Conservation (phyloP, 2,113 vertebrate species). For the Sporophila hypoxantha region DNA sequence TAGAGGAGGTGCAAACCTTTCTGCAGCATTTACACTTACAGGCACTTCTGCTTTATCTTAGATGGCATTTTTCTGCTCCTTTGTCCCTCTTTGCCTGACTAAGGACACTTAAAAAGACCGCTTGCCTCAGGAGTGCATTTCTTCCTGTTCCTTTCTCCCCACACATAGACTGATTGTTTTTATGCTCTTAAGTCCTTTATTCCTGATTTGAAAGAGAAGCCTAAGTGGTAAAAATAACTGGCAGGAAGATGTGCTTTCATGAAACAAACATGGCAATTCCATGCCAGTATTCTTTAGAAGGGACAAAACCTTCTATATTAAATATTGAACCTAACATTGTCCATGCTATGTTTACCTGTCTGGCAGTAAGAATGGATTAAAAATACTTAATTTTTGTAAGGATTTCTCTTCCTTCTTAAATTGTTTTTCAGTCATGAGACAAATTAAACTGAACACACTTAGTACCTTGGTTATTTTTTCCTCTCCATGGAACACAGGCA, state of each 20-base stretch:
- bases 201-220: not conserved
- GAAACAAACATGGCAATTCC: not conserved
- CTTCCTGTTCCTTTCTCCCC: not conserved
- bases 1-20: not conserved
- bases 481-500: not conserved
- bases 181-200: not conserved
- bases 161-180: not conserved
- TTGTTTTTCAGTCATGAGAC: not conserved
- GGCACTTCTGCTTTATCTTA: not conserved
- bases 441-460: not conserved
- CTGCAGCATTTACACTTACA: not conserved
- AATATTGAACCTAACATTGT: not conserved
- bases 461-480: not conserved
- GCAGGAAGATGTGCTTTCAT: not conserved
- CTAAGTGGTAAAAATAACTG: not conserved
- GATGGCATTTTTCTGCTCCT: not conserved
- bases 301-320: not conserved
- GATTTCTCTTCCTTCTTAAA: not conserved
- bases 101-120: not conserved
- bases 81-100: not conserved
- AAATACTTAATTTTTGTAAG: not conserved
- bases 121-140: not conserved
- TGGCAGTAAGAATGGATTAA: not conserved
- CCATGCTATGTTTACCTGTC: not conserved
- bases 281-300: not conserved